Conservation (phyloP, 2,797 vertebrate species). For the Trematomus bernacchii region DNA sequence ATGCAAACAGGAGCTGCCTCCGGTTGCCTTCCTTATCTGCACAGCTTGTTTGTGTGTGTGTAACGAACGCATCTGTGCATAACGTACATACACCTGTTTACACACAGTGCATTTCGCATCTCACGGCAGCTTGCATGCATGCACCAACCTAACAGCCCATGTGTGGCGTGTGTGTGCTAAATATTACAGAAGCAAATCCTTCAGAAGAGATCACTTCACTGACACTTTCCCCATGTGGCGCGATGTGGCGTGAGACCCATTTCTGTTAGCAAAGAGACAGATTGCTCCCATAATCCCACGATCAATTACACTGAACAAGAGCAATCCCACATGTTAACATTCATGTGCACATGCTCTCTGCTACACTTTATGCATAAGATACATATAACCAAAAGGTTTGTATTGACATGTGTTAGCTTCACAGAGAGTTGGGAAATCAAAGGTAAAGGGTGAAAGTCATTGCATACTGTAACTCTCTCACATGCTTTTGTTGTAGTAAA, state of each 20-base stretch:
- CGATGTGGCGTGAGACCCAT: slow-evolving; percentile 52
- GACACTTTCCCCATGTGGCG: slow-evolving; percentile 38
- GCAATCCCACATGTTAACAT: slow-evolving; percentile 10
- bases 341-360: slow-evolving; percentile 1
- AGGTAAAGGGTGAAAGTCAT: not conserved
- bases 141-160: not conserved
- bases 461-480: not conserved
- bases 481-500: not conserved
- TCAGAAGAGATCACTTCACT: slow-evolving; percentile 39
- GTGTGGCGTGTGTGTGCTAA: slow-evolving; percentile 44
- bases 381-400: slow-evolving; percentile 1
- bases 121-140: slow-evolving; percentile 14
- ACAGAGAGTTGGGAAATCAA: not conserved
- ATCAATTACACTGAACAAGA: slow-evolving; percentile 26
- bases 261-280: slow-evolving; percentile 59
- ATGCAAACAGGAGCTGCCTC: slow-evolving; percentile 46
- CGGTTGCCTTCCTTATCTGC: slow-evolving; percentile 15
- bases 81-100: slow-evolving; percentile 18
- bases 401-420: not conserved
- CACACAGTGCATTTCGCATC: slow-evolving; percentile 1
- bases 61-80: slow-evolving; percentile 46
- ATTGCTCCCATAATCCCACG: slow-evolving; percentile 53
- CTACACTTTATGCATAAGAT: not conserved
- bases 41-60: slow-evolving; percentile 32
- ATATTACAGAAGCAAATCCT: slow-evolving; percentile 55